These are phyloP conservation scores for Margaritifera margaritifera DNA, from an alignment of 2,888 invertebrate genomes.

Conservation along the genomic window DNA sequence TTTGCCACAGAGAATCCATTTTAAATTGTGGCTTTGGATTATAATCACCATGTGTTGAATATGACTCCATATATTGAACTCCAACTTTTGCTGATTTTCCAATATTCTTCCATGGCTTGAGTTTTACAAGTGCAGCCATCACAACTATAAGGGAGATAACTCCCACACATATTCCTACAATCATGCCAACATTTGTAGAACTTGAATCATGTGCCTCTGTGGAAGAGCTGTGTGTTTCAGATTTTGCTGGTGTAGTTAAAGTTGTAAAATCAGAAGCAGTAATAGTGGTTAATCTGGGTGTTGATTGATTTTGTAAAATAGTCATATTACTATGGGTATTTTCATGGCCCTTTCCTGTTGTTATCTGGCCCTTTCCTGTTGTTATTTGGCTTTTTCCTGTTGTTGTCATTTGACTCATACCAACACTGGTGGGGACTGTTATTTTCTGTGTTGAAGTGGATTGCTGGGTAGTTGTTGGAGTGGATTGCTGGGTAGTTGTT, in stretches of 20 bases:
- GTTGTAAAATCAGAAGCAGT: background rate
- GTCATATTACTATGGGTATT: background rate
- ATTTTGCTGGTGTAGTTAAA: background rate
- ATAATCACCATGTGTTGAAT: no score
- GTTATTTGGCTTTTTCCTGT: no score
- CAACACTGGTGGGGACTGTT: no score
- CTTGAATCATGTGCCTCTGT: conserved; percentile 5
- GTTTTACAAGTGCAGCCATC: background rate
- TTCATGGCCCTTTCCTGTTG: background rate
- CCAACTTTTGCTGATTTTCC: background rate
- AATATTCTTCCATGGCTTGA: conserved; percentile 80
- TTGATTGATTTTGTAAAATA: background rate
- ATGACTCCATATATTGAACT: background rate
- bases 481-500: no score
- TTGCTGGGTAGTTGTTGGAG: no score
- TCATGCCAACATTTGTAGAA: background rate
- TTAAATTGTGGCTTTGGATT: no score
- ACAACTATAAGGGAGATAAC: conserved; percentile 13
- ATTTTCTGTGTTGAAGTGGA: no score
- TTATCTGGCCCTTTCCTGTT: no score
- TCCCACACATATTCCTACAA: conserved; percentile 15
- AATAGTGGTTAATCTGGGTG: background rate
- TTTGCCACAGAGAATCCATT: no score
- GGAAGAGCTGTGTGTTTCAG: background rate
- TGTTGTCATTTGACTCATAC: background rate